phyloP scores from a whole-genome alignment of 1,140 invertebrate species.

The Stenopsyche tienmushanensis region DNA sequence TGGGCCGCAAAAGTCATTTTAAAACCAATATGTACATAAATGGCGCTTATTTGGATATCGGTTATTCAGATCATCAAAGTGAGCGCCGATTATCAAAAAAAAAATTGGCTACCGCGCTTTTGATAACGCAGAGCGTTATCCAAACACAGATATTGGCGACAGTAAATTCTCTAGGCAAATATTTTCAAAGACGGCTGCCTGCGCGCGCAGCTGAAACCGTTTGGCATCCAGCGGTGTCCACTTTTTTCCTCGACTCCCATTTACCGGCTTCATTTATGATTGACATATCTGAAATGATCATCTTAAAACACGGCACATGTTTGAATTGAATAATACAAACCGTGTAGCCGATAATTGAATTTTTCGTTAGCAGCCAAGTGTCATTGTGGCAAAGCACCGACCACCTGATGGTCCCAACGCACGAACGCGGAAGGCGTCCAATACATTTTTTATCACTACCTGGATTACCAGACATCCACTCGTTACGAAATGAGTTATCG shows the following conservation, averaged over 20 bases:
- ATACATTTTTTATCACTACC: neutral
- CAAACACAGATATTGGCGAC: no score
- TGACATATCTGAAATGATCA: slow-evolving; percentile 42
- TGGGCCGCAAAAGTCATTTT: no score
- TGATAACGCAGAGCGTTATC: no score
- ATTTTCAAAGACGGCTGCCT: no score
- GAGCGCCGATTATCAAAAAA: no score
- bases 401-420: neutral
- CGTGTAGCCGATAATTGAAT: slow-evolving; percentile 40
- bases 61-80: no score
- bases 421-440: neutral
- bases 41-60: no score
- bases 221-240: neutral
- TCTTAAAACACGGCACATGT: slow-evolving; percentile 38
- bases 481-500: neutral
- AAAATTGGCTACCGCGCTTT: no score
- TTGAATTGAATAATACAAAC: slow-evolving; percentile 36
- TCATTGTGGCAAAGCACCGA: neutral
- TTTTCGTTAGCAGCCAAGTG: slow-evolving; percentile 25
- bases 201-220: no score
- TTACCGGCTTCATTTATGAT: slow-evolving; percentile 32
- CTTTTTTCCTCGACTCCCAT: slow-evolving; percentile 1
- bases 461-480: neutral
- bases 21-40: no score
- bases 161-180: no score